These are phyloP conservation scores for Epirrita christyi DNA, from an alignment of 2,888 invertebrate genomes.

Conservation along the genomic window DNA sequence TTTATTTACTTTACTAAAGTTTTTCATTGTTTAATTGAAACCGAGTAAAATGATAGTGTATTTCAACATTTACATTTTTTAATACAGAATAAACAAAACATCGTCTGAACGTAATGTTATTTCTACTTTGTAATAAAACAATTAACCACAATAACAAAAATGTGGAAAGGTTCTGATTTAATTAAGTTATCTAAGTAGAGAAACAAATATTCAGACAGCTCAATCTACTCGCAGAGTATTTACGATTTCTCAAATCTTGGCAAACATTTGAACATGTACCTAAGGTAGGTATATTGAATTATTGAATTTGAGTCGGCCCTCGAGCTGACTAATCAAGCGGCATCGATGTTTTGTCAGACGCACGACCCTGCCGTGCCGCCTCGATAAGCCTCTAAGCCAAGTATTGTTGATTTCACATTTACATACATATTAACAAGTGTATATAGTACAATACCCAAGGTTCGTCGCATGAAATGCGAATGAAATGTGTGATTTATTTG, in stretches of 20 bases:
- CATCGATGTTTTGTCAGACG: constrained; percentile 69
- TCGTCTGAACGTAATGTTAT: too few species aligned
- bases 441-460: constrained; percentile 8
- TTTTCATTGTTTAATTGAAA: too few species aligned
- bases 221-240: constrained; percentile 4
- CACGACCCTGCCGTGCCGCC: constrained; percentile 34
- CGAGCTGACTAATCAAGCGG: constrained; percentile 60
- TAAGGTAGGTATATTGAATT: constrained; percentile 46
- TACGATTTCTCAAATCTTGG: constrained; percentile 11
- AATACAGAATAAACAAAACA: too few species aligned
- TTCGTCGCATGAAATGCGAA: constrained; percentile 20
- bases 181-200: too few species aligned
- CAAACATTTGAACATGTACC: constrained; percentile 14
- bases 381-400: constrained; percentile 48
- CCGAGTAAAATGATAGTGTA: too few species aligned
- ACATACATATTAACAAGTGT: constrained; percentile 23
- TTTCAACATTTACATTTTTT: too few species aligned
- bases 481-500: constrained; percentile 24
- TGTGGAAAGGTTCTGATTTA: too few species aligned
- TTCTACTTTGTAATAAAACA: too few species aligned
- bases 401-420: constrained; percentile 32
- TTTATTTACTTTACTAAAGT: too few species aligned
- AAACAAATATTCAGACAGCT: background rate
- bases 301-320: constrained; percentile 53
- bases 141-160: too few species aligned